These are phyloP conservation scores for Agrotis ipsilon DNA, from an alignment of 2,888 invertebrate species.

Conservation along the genomic window DNA sequence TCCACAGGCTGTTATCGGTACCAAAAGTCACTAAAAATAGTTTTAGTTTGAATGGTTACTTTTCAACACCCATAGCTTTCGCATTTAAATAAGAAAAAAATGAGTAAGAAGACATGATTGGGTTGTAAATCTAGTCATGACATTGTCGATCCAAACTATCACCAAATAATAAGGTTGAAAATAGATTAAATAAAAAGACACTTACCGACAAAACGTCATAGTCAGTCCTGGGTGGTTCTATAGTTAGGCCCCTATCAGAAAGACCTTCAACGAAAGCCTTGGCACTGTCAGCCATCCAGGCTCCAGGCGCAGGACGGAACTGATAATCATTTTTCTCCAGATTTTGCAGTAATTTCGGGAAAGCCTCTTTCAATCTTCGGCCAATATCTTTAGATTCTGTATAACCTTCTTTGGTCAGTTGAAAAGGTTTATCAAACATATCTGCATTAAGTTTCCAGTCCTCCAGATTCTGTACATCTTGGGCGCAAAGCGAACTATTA, in stretches of 20 bases:
- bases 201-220: constrained; percentile 72
- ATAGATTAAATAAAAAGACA: constrained; percentile 19
- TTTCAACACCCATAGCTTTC: no score
- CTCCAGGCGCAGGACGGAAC: constrained; percentile 91
- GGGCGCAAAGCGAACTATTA: constrained; percentile 83
- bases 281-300: constrained; percentile 91
- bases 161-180: no score
- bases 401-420: constrained; percentile 85
- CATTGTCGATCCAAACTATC: no score
- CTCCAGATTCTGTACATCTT: constrained; percentile 83
- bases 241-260: constrained; percentile 61
- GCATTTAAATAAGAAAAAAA: no score
- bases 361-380: constrained; percentile 79
- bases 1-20: no score
- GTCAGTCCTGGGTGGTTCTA: constrained; percentile 66
- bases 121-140: no score
- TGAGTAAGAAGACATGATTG: no score
- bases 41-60: no score
- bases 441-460: constrained; percentile 75
- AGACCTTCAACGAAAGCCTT: constrained; percentile 92
- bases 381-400: constrained; percentile 93
- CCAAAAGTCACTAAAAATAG: no score
- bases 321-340: constrained; percentile 86
- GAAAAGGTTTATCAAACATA: constrained; percentile 74
- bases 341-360: constrained; percentile 84